A percentile compares a stretch with the other conserved stretches of the same genome.
phyloP scores from a whole-genome alignment of 2,113 vertebrate species.

The Alectura lathami region DNA sequence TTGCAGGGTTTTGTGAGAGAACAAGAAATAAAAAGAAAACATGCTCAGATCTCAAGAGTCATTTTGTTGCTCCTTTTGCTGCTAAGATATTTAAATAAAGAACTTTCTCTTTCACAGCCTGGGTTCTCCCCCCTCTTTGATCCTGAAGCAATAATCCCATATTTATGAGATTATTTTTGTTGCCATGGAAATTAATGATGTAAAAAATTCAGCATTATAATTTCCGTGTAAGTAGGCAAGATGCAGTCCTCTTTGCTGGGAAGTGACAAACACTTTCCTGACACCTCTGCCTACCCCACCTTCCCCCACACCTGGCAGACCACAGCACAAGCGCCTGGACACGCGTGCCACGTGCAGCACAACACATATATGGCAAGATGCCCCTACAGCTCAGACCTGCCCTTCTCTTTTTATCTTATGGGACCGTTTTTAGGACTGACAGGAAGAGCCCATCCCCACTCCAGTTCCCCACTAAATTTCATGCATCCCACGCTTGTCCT shows the following conservation, averaged over 20 bases:
- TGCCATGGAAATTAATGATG: conserved; percentile 48
- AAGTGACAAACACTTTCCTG: not conserved
- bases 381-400: not conserved
- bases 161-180: conserved; percentile 53
- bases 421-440: not conserved
- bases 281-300: not conserved
- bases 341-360: accelerated
- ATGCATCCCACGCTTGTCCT: not conserved
- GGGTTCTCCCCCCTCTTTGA: conserved; percentile 23
- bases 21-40: not conserved
- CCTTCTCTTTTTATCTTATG: not conserved
- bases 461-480: not conserved
- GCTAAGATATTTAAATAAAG: conserved; percentile 1
- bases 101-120: not conserved
- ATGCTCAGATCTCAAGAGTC: not conserved
- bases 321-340: not conserved
- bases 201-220: conserved; percentile 13
- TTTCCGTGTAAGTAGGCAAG: not conserved
- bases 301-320: not conserved
- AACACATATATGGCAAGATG: not conserved
- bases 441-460: not conserved
- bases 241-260: not conserved
- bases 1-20: not conserved
- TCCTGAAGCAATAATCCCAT: conserved; percentile 46
- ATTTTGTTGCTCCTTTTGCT: not conserved